Base-by-base conservation (phyloP, 2,113 vertebrate species). In the Corythornis vintsioides region DNA sequence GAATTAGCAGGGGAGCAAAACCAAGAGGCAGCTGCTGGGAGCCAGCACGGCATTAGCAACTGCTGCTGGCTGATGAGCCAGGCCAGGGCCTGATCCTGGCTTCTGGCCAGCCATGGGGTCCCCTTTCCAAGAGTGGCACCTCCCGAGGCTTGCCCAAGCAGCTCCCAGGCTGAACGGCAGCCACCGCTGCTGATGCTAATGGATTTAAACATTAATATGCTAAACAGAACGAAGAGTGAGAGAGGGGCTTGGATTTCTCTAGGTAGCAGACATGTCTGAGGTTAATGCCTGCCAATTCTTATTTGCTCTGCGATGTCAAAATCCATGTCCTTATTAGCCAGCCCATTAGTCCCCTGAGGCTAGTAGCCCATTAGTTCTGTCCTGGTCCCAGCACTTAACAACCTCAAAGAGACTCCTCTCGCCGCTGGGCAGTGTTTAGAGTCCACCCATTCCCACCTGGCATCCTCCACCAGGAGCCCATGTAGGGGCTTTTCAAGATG, bases 251-350 rank as follows among this genome's bases (percentile, higher is more conserved):
- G 87, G 60, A 85, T 93, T 93, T 80, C 94, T 96, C 94, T 89
- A 95, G 81, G 91, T 95, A 96, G 87, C 92, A 94, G 94, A 83
- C 91, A 86, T 83, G 75, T 83, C 92, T 94, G 89, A 95, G 94
- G 95, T 96, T 95, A 96, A 94, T 93, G 91, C 87, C 92, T 96
- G 96, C 95, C 95, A 96, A 89, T 89, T 95, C 91, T 94, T 92
- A 72, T 96, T 96, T 96, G 89, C 92, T 92, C 67, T 76, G 76
- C 13, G 22, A 91, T 93, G 94, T 96, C 92, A 94, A 86, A 94
- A 88, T 59, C 92, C 57, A 6, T 91, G 91, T 94, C 92, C 87
- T 92, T 93, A 92, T 96, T 93, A 96, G 89, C 56, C 73, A 91
- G 91, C 63, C 86, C 91, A 95, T 93, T 93, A 93, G 91, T 88